phyloP scores from a whole-genome alignment of 1,140 invertebrate genomes.

The Stenopsyche tienmushanensis region DNA sequence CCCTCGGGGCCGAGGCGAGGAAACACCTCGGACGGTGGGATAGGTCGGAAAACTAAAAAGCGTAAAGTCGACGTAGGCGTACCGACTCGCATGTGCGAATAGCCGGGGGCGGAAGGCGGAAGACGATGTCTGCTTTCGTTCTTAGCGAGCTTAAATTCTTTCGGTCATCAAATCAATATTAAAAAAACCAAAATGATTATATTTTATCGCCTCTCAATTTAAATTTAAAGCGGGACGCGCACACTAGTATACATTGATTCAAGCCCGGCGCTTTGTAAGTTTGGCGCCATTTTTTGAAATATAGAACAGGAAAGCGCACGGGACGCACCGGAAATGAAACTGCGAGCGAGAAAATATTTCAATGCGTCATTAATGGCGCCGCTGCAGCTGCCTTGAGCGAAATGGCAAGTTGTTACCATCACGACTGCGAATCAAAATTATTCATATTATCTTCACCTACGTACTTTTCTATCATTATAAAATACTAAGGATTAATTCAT shows the following conservation, averaged over 20 bases:
- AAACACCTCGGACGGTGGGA: slow-evolving; percentile 11
- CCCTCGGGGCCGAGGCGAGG: background rate
- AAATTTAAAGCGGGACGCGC: too few species aligned
- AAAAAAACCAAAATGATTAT: too few species aligned
- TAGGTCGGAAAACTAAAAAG: slow-evolving; percentile 14
- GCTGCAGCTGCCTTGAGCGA: slow-evolving; percentile 1
- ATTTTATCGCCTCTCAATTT: too few species aligned
- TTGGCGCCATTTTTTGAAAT: background rate
- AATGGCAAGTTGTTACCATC: background rate
- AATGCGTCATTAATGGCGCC: slow-evolving; percentile 14
- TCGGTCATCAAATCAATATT: too few species aligned
- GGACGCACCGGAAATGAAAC: slow-evolving; percentile 15
- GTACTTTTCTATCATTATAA: background rate
- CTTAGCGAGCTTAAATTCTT: background rate
- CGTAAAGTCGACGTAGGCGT: background rate
- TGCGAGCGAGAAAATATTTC: slow-evolving; percentile 12
- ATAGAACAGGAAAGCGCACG: background rate
- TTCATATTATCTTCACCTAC: background rate
- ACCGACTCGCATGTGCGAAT: background rate
- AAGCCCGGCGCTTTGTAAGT: too few species aligned
- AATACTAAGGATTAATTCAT: too few species aligned
- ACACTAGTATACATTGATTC: too few species aligned
- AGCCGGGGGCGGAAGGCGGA: background rate
- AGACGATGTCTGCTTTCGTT: background rate
- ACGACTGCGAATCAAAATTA: background rate